Base-by-base conservation (phyloP, 1,140 invertebrate genomes). In the Panulirus ornatus region DNA sequence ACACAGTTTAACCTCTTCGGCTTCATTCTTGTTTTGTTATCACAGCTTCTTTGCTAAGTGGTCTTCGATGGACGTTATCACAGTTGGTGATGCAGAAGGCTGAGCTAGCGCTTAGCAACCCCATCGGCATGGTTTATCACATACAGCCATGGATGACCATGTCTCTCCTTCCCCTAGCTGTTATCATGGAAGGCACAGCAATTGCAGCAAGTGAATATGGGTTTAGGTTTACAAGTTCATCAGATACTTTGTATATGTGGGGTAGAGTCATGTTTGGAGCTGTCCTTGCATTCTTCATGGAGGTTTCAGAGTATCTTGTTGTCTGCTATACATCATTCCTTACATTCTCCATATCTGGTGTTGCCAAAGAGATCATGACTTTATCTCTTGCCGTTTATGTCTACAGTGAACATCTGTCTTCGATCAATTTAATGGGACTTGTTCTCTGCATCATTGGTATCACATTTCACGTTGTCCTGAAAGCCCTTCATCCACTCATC, bases 91-190 rank as follows among this genome's bases (percentile, higher is more conserved):
- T 99, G 96, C 99, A 99, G 94, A 97, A 97, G 94, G 97, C 98
- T 2, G 98, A 98, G 94, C 94, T 98, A 92, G 98, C 97, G 19
- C 95, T 99, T 44, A 95, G 96, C 85, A 98, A 99, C 95, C 99
- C 99, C 5, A 94, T 99, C 47, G 99, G 99, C 93, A 99, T 99
- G 98, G 98, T 99, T 92, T 99, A 98, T 94, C 97, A 99, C 94
- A 97, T 99, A 94, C 99, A 99, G 93, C 98, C 99, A 0, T 99
- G 98, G 98, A 99, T 99, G 99, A 96, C 99, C 86, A 54, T 98
- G 0, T 96, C 97, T 0, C 95, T 99, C 40, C 93, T 99, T 82
- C 99, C 98, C 11, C 96, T 99, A 92, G 96, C 97, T 66, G 92
- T 97, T 14, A 95, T 95, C 91, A 97, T 99, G 94, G 99, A 99